These are phyloP conservation scores for Leucosticte australis DNA, from an alignment of 2,113 vertebrate species.

Conservation along the genomic window DNA sequence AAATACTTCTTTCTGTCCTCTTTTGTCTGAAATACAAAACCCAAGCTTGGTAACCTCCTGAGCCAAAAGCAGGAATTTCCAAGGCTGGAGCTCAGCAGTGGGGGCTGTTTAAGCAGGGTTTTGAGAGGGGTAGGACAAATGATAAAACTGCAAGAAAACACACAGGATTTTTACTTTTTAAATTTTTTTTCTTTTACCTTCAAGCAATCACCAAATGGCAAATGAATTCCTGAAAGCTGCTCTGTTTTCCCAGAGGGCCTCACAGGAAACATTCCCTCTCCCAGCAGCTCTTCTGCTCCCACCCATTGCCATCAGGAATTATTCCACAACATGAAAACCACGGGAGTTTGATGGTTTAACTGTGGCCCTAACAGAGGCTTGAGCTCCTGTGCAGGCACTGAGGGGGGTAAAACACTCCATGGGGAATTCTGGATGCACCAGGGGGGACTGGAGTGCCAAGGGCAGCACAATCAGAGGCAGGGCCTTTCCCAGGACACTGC, in stretches of 20 bases:
- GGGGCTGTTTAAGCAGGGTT: neutral
- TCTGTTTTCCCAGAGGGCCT: neutral
- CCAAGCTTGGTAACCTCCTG: rapidly evolving
- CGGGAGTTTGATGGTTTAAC: neutral
- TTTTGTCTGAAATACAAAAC: neutral
- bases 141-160: neutral
- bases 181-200: neutral
- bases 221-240: neutral
- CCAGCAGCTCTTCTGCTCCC: neutral
- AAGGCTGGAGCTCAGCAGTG: neutral
- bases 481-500: neutral
- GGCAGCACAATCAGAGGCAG: neutral
- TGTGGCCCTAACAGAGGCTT: neutral
- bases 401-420: neutral
- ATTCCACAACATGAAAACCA: neutral
- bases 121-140: neutral
- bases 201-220: neutral
- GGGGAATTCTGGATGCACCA: rapidly evolving
- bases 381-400: neutral
- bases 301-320: neutral
- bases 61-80: neutral
- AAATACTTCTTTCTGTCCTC: neutral
- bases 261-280: neutral
- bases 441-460: neutral
- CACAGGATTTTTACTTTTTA: rapidly evolving